Evolutionary conservation across 2,888 invertebrate species (phyloP).

Genomic region (Leptinotarsa tumamoca): DNA sequence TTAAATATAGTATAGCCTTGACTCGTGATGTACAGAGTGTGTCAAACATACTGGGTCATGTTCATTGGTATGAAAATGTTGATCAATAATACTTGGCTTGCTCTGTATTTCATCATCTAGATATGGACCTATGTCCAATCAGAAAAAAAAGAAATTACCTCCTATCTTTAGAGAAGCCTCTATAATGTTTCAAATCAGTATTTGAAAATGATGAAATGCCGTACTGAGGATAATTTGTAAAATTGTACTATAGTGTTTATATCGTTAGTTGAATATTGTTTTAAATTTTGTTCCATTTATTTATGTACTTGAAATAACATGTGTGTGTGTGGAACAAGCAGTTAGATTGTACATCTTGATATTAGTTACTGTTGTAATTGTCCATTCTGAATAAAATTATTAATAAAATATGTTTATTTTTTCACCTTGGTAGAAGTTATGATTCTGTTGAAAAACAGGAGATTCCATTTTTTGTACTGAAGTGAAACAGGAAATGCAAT

Average conservation of each 20-base stretch:
- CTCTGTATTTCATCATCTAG: not conserved
- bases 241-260: slow-evolving; percentile 66
- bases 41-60: not conserved
- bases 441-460: no score
- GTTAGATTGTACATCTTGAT: slow-evolving; percentile 65
- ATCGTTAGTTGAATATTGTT: slow-evolving; percentile 64
- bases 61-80: not conserved
- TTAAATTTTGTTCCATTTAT: slow-evolving; percentile 64
- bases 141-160: slow-evolving; percentile 7
- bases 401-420: slow-evolving; percentile 44
- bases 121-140: not conserved
- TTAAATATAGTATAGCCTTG: slow-evolving; percentile 36
- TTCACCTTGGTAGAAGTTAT: no score
- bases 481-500: no score
- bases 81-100: not conserved
- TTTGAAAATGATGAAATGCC: slow-evolving; percentile 45
- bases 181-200: slow-evolving; percentile 36
- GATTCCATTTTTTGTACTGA: no score
- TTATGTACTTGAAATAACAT: slow-evolving; percentile 64
- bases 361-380: slow-evolving; percentile 68
- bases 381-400: slow-evolving; percentile 66
- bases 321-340: slow-evolving; percentile 63
- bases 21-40: slow-evolving; percentile 13
- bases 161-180: slow-evolving; percentile 13
- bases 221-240: slow-evolving; percentile 60